Base-by-base conservation (phyloP, 2,888 invertebrate genomes). In the Plagodis pulveraria region DNA sequence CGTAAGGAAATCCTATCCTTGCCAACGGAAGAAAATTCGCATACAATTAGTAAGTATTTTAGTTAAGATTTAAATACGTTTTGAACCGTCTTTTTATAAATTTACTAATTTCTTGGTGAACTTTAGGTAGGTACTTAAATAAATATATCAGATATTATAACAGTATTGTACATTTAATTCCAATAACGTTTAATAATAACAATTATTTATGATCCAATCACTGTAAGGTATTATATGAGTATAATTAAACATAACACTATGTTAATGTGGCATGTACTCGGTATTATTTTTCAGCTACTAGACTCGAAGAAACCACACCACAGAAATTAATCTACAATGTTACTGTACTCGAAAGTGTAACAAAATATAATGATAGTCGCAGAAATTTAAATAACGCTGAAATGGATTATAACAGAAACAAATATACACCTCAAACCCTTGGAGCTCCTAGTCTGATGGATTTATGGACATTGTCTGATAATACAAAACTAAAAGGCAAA, bases 1-100 rank as follows among this genome's bases (percentile, higher is more conserved):
- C 33, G 44, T 22, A 38, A 33, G 40, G 6, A 38, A 58, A 48
- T 40, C 22, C 5, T 4, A 6, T 5, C 38, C 0, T 6, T 22
- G 22, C 22, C 8, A 6, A 7, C 40, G 1, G 5, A 40, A 1
- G 10, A 40, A 40, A 1, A 10, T 40, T 7, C 8, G 8, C 10
- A 10, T 5, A 43, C 36, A 38, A 47, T 5, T 6, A 47, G 57
- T 57, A 52, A 57, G 57, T 51, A 35, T 41, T 0, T n/a, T n/a
- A n/a, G n/a, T n/a, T n/a, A n/a, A n/a, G 10, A 40, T 40, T 40
- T 40, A 40, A 22, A 4, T 22, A 4, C 10, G 5, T 36, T 40
- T 40, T 5, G 5, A 22, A 4, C 22, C 4, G 22, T 22, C 4
- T 22, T 22, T 22, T 22, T 22, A 2, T 22, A 1, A 2, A 22